Evolutionary conservation across 2,113 vertebrate species (phyloP).

Genomic region (Pelecanus crispus): DNA sequence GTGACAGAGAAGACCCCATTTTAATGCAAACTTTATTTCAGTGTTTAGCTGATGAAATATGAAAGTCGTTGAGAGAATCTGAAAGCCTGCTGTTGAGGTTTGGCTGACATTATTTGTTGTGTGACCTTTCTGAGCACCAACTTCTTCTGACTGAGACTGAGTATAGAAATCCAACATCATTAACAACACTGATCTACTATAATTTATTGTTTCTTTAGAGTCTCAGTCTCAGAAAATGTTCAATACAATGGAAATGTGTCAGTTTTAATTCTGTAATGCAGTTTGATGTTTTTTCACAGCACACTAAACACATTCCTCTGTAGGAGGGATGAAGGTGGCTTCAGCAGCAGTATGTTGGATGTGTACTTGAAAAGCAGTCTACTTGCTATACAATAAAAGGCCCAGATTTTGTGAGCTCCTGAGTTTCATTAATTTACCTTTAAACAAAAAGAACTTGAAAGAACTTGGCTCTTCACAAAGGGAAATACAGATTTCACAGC

Average conservation of each 20-base stretch:
- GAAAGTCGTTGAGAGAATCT: not conserved
- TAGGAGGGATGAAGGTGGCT: not conserved
- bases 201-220: not conserved
- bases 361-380: not conserved
- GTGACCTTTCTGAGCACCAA: not conserved
- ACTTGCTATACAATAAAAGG: not conserved
- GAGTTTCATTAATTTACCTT: constrained; percentile 2
- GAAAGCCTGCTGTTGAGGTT: not conserved
- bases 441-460: not conserved
- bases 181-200: not conserved
- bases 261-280: not conserved
- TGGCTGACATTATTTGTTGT: not conserved
- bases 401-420: not conserved
- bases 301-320: not conserved
- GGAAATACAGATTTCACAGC: constrained; percentile 5
- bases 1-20: not conserved
- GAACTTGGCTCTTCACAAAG: not conserved
- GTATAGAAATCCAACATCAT: rapidly evolving
- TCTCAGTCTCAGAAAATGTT: not conserved
- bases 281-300: not conserved
- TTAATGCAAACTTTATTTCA: not conserved
- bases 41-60: not conserved
- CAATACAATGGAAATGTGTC: not conserved
- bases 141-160: not conserved
- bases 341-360: not conserved